Evolutionary conservation across 2,113 vertebrate genomes (phyloP).

Genomic region (Strix aluco): DNA sequence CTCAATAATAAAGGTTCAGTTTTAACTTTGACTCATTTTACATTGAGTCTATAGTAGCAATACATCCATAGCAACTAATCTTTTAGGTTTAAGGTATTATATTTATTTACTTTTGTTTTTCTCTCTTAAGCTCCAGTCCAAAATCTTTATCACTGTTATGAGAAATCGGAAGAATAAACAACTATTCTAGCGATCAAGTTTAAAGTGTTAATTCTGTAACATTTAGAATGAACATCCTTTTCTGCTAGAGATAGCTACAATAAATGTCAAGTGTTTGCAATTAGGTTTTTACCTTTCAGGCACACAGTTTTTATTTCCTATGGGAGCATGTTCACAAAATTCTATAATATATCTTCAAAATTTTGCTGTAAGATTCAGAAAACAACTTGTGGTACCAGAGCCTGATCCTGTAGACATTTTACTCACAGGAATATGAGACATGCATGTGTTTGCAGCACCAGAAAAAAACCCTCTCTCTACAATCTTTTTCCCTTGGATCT

Average conservation of each 20-base stretch:
- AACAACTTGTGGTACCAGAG: not conserved
- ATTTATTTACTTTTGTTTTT: not conserved
- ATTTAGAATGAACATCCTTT: not conserved
- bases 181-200: not conserved
- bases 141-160: not conserved
- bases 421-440: not conserved
- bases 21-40: constrained; percentile 26
- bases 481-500: not conserved
- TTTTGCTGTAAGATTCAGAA: not conserved
- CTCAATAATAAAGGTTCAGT: not conserved
- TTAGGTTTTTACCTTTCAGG: constrained; percentile 42
- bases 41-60: not conserved
- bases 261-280: constrained; percentile 52
- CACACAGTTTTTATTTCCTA: constrained; percentile 23
- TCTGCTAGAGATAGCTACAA: not conserved
- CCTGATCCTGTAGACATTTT: not conserved
- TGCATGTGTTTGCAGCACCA: not conserved
- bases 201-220: not conserved
- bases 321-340: not conserved
- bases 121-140: not conserved
- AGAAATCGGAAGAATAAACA: not conserved
- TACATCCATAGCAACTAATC: not conserved
- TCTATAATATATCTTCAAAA: not conserved
- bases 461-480: not conserved
- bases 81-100: not conserved